Evolutionary conservation across 2,113 vertebrate species (phyloP).

Genomic region (Zosterops japonicus): DNA sequence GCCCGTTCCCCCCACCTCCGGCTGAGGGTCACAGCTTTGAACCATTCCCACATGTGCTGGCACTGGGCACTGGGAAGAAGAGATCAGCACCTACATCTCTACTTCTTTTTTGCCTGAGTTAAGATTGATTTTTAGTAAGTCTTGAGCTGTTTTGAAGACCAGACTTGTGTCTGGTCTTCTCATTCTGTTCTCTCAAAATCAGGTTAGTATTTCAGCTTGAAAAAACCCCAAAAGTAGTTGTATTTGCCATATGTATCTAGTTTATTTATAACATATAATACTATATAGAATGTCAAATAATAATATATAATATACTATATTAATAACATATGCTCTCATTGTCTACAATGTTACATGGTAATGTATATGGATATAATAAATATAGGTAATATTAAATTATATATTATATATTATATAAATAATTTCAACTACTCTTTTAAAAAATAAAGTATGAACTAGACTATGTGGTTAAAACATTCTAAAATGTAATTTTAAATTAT

Average conservation of each 20-base stretch:
- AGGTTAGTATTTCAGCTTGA: not conserved
- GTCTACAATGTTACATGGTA: not conserved
- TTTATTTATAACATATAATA: not conserved
- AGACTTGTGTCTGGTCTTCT: not conserved
- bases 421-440: not conserved
- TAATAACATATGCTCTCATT: not conserved
- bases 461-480: not conserved
- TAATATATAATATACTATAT: not conserved
- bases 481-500: not conserved
- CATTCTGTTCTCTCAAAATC: not conserved
- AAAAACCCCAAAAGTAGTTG: not conserved
- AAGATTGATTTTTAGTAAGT: not conserved
- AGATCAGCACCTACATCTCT: not conserved
- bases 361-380: not conserved
- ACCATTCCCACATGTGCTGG: fast-evolving
- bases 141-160: not conserved
- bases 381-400: not conserved
- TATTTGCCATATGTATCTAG: not conserved
- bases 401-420: not conserved
- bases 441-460: not conserved
- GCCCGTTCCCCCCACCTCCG: fast-evolving
- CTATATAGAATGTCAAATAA: not conserved
- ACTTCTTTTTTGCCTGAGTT: not conserved
- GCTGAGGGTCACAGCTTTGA: fast-evolving
- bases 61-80: not conserved